A percentile compares a stretch with the other conserved stretches of the same genome.
Conservation (phyloP, 2,888 invertebrate genomes). For the Teleogryllus oceanicus region DNA sequence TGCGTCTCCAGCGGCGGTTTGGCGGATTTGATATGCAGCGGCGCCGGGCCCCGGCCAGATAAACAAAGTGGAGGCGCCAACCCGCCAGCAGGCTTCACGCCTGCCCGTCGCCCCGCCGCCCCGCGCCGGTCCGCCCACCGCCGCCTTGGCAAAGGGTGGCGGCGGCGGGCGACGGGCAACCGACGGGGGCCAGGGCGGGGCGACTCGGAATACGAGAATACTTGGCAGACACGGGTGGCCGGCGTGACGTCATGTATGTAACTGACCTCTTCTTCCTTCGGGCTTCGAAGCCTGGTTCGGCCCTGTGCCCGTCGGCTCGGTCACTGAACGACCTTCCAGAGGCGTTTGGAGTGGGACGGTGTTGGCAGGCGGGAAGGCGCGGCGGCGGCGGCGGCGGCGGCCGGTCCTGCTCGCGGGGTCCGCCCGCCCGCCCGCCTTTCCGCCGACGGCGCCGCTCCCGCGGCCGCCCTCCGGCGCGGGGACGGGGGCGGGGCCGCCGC, state of each 20-base stretch:
- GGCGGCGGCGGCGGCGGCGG: too few species aligned
- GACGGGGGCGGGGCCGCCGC: too few species aligned
- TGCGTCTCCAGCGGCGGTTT: too few species aligned
- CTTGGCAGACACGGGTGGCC: constrained; percentile 7
- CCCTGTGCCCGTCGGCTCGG: neutral
- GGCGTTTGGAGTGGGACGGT: too few species aligned
- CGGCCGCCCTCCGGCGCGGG: too few species aligned
- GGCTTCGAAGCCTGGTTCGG: neutral
- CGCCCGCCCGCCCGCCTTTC: too few species aligned
- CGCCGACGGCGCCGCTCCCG: too few species aligned
- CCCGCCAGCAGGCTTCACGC: neutral
- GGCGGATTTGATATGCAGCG: too few species aligned
- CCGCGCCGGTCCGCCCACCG: neutral
- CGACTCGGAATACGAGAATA: neutral
- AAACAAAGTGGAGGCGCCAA: constrained; percentile 6
- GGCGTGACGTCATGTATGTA: neutral
- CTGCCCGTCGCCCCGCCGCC: neutral
- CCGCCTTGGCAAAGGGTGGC: neutral
- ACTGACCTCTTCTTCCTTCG: neutral
- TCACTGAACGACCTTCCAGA: constrained; percentile 9
- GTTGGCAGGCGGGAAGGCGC: too few species aligned
- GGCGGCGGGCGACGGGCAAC: too few species aligned
- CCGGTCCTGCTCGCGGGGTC: too few species aligned
- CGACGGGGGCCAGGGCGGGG: too few species aligned
- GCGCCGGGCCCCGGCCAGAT: neutral